Evolutionary conservation across 2,797 vertebrate genomes (phyloP), one percentile per base, ranked within the genome.

Genomic region (Rhynchotus rufescens): DNA sequence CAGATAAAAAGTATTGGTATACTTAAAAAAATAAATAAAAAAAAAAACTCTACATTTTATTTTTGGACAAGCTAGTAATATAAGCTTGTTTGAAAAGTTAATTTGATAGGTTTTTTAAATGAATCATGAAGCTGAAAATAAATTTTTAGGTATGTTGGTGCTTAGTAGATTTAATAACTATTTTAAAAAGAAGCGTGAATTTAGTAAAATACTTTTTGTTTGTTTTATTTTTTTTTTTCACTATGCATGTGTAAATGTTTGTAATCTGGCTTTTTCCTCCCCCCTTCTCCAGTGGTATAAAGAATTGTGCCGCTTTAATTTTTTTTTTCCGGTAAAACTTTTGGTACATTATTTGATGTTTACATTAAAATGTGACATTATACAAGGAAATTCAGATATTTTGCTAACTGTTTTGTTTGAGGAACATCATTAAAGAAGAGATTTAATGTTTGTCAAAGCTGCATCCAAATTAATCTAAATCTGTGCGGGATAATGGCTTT

Each of bases 341-440:
- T 98, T 98, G 98, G 98, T 99, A 98, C 98, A 98, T 98, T 98
- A 98, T 98, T 99, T 99, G 98, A 98, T 98, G 98, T 99, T 98
- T 99, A 98, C 98, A 98, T 98, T 98, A 98, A 98, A 98, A 98
- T 98, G 98, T 98, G 98, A 99, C 98, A 98, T 98, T 98, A 98
- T 98, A 98, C 97, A 97, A 98, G 97, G 97, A 98, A 98, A 97
- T 98, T 98, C 97, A 98, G 94, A 97, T 98, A 98, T 98, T 98
- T 98, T 98, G 98, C 98, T 98, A 98, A 98, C 97, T 98, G 98
- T 97, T 98, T 98, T 98, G 97, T 98, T 98, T 98, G 97, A 98
- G 98, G 97, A 98, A 98, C 98, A 97, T 96, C 96, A 97, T 97
- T 98, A 97, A 97, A 97, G 94, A 96, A 97, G 96, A 98, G 94